Evolutionary conservation across 2,113 vertebrate species (phyloP).

Genomic region (Corythornis vintsioides): DNA sequence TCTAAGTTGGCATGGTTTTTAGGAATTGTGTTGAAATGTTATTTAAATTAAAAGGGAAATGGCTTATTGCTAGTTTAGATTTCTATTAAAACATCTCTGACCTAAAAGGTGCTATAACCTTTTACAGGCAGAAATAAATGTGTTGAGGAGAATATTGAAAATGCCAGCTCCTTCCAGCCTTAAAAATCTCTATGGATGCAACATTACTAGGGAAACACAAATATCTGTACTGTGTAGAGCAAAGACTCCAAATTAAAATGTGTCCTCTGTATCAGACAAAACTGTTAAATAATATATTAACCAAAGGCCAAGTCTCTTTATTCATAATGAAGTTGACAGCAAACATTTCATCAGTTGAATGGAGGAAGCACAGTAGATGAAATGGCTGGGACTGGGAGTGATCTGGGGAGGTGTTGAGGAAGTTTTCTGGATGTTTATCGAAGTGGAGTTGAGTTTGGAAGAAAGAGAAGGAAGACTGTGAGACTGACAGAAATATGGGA

Average conservation of each 20-base stretch:
- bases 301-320: background rate
- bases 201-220: background rate
- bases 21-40: background rate
- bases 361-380: background rate
- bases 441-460: background rate
- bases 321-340: background rate
- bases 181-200: background rate
- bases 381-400: background rate
- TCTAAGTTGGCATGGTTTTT: background rate
- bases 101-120: background rate
- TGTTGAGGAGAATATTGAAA: background rate
- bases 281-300: background rate
- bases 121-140: background rate
- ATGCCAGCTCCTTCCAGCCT: background rate
- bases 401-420: background rate
- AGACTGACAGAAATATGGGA: background rate
- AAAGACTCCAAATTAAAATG: background rate
- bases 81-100: background rate
- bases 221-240: background rate
- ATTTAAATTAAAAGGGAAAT: constrained; percentile 8
- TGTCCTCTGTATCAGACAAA: background rate
- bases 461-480: background rate
- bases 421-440: background rate
- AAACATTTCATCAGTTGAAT: background rate
- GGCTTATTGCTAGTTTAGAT: background rate